Conservation (phyloP, 2,888 invertebrate species). For the Lapara coniferarum region DNA sequence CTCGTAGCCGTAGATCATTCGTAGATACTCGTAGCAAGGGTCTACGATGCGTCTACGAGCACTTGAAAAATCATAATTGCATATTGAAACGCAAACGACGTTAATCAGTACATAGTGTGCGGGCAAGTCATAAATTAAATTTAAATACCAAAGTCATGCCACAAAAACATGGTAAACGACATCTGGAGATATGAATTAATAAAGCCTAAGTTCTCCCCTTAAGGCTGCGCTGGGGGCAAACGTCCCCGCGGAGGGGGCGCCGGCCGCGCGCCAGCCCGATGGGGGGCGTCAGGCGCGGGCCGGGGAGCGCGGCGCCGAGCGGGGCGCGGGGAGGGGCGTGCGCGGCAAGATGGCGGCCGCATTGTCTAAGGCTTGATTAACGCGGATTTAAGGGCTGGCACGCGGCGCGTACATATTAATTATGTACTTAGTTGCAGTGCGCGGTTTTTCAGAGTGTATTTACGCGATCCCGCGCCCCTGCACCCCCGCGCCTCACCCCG, state of each 20-base stretch:
- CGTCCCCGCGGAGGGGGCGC: conserved; percentile 40
- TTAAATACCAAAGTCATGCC: conserved; percentile 53
- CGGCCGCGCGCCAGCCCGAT: conserved; percentile 35
- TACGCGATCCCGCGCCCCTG: conserved; percentile 17
- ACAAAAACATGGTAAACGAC: conserved; percentile 49
- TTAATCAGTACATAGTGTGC: conserved; percentile 23
- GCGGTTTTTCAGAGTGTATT: conserved; percentile 38
- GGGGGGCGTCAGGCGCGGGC: conserved; percentile 39
- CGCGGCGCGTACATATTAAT: conserved; percentile 76
- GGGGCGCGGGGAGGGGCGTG: conserved; percentile 44
- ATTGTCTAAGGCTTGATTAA: conserved; percentile 81
- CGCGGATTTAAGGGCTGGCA: conserved; percentile 72
- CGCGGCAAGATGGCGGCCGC: conserved; percentile 74
- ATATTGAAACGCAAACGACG: conserved; percentile 28
- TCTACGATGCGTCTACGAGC: conserved; percentile 20
- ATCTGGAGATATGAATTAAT: conserved; percentile 63
- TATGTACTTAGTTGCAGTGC: conserved; percentile 69
- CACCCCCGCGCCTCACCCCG: not conserved
- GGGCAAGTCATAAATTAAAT: conserved; percentile 43
- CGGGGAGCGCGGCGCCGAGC: conserved; percentile 35
- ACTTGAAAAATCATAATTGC: conserved; percentile 21
- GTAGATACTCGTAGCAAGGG: conserved; percentile 8
- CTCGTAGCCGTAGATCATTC: conserved; percentile 12
- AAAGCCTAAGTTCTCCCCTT: conserved; percentile 62
- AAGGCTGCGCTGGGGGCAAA: conserved; percentile 52